Evolutionary conservation across 2,797 vertebrate genomes (phyloP), one percentile per base, ranked within the genome.

Genomic region (Muscicapa striata): DNA sequence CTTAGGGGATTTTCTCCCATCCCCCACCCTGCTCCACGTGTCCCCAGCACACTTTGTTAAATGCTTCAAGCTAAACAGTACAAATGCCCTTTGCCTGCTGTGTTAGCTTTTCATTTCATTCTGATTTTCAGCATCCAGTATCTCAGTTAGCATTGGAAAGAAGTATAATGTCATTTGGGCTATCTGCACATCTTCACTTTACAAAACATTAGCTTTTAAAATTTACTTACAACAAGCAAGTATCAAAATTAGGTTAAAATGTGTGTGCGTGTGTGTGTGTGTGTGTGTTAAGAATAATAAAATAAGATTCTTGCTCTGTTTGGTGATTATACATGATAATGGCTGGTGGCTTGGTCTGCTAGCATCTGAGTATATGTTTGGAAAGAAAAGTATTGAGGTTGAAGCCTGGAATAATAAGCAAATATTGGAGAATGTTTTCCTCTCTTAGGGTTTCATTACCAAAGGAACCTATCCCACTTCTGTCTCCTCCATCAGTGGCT

Each of bases 181-280:
- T 92, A 94, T 93, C 84, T 93, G 87, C 79, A 93, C 79, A 52
- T 92, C 79, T 95, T 95, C 79, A 81, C 43, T 93, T 90, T 85
- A 87, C 48, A 57, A 78, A 92, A 68, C 48, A 62, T 73, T 66
- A 72, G 62, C 48, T 78, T 91, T 82, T 84, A 73, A 88, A 94
- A 86, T 59, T 93, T 75, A 54, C 41, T 95, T 97, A 54, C 36
- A 81, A 20, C 45, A 69, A 69, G 46, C 8, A 5, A 63, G 32
- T 59, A 69, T 67, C 55, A 76, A 81, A 92, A 96, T 94, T 11
- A 76, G 52, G 70, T 93, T 93, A 89, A 89, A 94, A 93, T 87
- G 67, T 76, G 51, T 89, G 58, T 81, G 62, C 85, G 58, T 67
- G 69, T 40, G 62, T 89, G 51, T 67, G 69, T 45, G 45, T 22